Evolutionary conservation across 30 jellyfish, hydroid and myxozoan genomes (phyloP), one percentile per base, ranked within the genome.

Genomic region (Hydractinia symbiolongicarpus): DNA sequence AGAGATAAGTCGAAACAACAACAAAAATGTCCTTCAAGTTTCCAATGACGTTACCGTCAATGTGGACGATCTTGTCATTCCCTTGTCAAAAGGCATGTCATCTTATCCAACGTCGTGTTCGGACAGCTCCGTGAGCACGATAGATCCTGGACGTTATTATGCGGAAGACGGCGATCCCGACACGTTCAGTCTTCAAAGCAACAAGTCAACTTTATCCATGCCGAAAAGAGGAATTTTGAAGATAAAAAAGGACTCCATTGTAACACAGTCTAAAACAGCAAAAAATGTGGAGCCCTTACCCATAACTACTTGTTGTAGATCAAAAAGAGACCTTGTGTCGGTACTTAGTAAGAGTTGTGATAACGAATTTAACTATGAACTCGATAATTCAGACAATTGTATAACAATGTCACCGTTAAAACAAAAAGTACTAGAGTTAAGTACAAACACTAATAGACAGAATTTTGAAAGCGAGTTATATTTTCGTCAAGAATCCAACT

Each of bases 101-200:
- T n/a, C 80, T 54, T 71, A 71, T 50, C 80, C 80, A 4, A 60
- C n/a, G 56, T 71, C 80, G 61, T 20, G 61, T 71, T 71, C 80
- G 40, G 80, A 71, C 56, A 71, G 80, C 54, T 71, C 80, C 9
- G 80, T 71, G 7, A 71, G 80, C 51, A 71, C 80, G 56, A 71
- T 71, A 7, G 80, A 71, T 71, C 80, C 80, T 8, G 61, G 80
- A 5, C 80, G 80, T 5, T 71, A 71, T 50, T 71, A 71, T 5
- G 60, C 30, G 80, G 60, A 71, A 8, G 19, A 58, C 69, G 40
- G 13, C 13, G 80, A 71, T 11, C 61, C 80, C 0, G 80, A 71
- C 80, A 71, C 80, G 9, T 71, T n/a, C 56, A 71, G 80, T 58
- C 70, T 71, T 30, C 80, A 71, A 64, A 64, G 74, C 40, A 64